These are phyloP conservation scores for Trachymyrmex septentrionalis DNA, from an alignment of 1,140 invertebrate genomes.

Conservation along the genomic window DNA sequence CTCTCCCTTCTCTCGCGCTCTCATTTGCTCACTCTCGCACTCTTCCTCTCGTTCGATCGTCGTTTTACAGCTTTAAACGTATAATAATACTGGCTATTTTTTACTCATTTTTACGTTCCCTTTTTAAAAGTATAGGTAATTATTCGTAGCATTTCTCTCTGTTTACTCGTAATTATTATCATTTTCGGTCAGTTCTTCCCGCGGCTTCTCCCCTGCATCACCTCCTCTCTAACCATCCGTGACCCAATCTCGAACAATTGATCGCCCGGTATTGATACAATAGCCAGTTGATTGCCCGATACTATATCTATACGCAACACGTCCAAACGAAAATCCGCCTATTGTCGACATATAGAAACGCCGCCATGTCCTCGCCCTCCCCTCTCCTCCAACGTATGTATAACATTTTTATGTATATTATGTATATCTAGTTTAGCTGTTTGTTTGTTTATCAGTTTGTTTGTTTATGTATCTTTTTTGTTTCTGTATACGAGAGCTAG, in stretches of 20 bases:
- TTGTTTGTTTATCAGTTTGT: slow-evolving; percentile 50
- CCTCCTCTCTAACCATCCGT: background rate
- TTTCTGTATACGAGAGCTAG: slow-evolving; percentile 75
- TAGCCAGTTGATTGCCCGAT: slow-evolving; percentile 25
- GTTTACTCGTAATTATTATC: slow-evolving; percentile 80
- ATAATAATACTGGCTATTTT: slow-evolving; percentile 82
- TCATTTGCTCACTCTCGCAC: slow-evolving; percentile 26
- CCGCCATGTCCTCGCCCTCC: slow-evolving; percentile 42
- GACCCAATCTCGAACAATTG: slow-evolving; percentile 42
- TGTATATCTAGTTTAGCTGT: slow-evolving; percentile 66
- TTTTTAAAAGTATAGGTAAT: slow-evolving; percentile 71
- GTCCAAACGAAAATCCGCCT: slow-evolving; percentile 26
- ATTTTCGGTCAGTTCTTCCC: slow-evolving; percentile 75
- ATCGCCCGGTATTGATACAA: slow-evolving; percentile 48
- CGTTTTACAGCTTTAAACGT: slow-evolving; percentile 67
- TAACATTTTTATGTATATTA: slow-evolving; percentile 69
- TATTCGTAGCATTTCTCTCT: slow-evolving; percentile 62
- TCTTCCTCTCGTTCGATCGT: slow-evolving; percentile 36
- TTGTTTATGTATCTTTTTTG: slow-evolving; percentile 68
- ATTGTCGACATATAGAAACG: slow-evolving; percentile 74
- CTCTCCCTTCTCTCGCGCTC: slow-evolving; percentile 7
- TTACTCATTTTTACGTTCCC: slow-evolving; percentile 64
- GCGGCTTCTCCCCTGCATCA: slow-evolving; percentile 28
- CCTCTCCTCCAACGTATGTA: slow-evolving; percentile 36
- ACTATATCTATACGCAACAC: slow-evolving; percentile 23